Evolutionary conservation across 1,140 invertebrate genomes (phyloP).

Genomic region (Trichogramma pretiosum): DNA sequence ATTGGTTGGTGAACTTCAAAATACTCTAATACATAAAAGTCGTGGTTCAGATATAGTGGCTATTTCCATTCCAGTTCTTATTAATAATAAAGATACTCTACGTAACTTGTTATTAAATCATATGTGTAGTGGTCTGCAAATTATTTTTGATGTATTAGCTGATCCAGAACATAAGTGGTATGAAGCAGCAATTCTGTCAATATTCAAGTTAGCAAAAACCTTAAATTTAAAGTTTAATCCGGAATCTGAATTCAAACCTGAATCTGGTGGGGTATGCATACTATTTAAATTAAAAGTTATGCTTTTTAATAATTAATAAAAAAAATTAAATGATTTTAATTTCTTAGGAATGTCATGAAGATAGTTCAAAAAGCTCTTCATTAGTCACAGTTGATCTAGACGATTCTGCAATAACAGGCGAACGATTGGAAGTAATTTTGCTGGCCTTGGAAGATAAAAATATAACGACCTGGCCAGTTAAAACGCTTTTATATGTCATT

Average conservation of each 20-base stretch:
- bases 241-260: too few species aligned
- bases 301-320: too few species aligned
- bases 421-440: conserved; percentile 48
- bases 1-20: conserved; percentile 31
- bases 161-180: conserved; percentile 27
- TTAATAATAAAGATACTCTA: conserved; percentile 27
- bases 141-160: conserved; percentile 32
- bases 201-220: conserved; percentile 30
- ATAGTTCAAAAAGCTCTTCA: too few species aligned
- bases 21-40: conserved; percentile 29
- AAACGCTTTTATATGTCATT: conserved; percentile 56
- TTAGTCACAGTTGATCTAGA: conserved; percentile 58
- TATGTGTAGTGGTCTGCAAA: conserved; percentile 28
- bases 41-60: conserved; percentile 33
- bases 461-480: conserved; percentile 45
- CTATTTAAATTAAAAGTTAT: too few species aligned
- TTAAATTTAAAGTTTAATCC: conserved; percentile 30
- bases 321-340: too few species aligned
- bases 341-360: too few species aligned
- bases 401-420: conserved; percentile 51
- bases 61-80: conserved; percentile 38
- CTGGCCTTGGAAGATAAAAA: conserved; percentile 42
- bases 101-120: conserved; percentile 27
- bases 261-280: too few species aligned
- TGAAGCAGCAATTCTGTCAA: conserved; percentile 34